phyloP scores from a whole-genome alignment of 2,888 invertebrate genomes.

The Tenthredo notha region DNA sequence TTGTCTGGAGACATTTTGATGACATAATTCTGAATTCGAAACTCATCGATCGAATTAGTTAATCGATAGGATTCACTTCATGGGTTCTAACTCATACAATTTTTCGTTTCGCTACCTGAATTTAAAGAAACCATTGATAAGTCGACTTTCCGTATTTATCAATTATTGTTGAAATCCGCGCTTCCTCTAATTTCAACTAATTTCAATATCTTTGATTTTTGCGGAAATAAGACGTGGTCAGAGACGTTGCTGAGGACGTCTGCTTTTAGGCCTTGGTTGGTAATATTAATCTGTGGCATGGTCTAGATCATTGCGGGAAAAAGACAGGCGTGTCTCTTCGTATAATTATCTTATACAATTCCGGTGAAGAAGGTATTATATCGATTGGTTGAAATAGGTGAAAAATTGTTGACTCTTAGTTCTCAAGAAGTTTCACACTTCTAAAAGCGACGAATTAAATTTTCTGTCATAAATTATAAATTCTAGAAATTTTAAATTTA shows the following conservation, averaged over 20 bases:
- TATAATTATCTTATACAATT: slow-evolving; percentile 76
- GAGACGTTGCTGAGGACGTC: neutral
- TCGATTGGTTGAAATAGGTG: neutral
- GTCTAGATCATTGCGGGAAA: slow-evolving; percentile 1
- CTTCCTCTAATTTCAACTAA: neutral
- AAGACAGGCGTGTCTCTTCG: slow-evolving; percentile 66
- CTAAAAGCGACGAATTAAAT: neutral
- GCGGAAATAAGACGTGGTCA: neutral
- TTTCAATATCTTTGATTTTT: neutral
- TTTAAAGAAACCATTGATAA: too few relatives aligned
- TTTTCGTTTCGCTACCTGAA: too few relatives aligned
- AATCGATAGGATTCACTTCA: neutral
- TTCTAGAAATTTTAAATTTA: neutral
- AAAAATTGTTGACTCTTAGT: neutral
- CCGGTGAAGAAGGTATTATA: slow-evolving; percentile 65
- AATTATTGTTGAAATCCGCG: neutral
- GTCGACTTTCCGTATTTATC: too few relatives aligned
- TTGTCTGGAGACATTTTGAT: neutral
- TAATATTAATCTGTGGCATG: neutral
- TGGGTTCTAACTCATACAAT: neutral
- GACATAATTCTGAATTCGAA: slow-evolving; percentile 3
- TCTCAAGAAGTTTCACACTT: neutral
- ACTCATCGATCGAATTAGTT: neutral
- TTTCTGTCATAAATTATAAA: neutral
- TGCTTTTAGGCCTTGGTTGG: neutral